A percentile compares a stretch with the other conserved stretches of the same genome.
Conservation (phyloP, 2,113 vertebrate genomes). For the Muntiacus reevesi region DNA sequence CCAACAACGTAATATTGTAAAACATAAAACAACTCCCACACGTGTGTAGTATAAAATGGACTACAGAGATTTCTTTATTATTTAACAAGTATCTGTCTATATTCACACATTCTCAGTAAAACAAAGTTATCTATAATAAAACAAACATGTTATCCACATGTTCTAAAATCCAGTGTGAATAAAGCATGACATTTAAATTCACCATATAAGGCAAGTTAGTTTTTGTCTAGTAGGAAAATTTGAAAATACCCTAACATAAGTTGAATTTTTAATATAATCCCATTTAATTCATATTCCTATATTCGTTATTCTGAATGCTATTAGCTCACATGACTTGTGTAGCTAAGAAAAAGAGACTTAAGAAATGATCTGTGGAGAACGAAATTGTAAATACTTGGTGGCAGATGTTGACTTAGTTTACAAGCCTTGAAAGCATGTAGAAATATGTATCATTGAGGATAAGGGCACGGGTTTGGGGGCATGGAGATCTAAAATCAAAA, state of each 20-base stretch:
- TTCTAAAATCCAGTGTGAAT: not conserved
- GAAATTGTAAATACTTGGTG: not conserved
- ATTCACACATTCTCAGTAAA: not conserved
- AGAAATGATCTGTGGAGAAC: not conserved
- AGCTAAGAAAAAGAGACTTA: not conserved
- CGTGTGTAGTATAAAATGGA: not conserved
- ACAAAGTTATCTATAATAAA: not conserved
- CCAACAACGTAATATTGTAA: not conserved
- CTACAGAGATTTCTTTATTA: not conserved
- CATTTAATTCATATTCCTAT: not conserved
- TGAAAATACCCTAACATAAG: not conserved
- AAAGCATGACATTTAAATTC: not conserved
- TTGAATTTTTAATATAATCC: not conserved
- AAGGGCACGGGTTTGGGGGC: not conserved
- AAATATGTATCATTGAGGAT: not conserved
- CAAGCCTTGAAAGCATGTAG: not conserved
- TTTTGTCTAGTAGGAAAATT: not conserved
- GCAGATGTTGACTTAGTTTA: not conserved
- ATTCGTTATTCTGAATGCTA: not conserved
- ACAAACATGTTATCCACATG: not conserved
- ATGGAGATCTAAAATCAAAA: not conserved
- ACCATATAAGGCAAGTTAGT: not conserved
- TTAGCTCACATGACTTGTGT: not conserved
- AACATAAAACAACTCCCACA: not conserved
- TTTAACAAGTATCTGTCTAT: not conserved